Conservation (phyloP, 2,797 vertebrate species). For the Lithobates pipiens region DNA sequence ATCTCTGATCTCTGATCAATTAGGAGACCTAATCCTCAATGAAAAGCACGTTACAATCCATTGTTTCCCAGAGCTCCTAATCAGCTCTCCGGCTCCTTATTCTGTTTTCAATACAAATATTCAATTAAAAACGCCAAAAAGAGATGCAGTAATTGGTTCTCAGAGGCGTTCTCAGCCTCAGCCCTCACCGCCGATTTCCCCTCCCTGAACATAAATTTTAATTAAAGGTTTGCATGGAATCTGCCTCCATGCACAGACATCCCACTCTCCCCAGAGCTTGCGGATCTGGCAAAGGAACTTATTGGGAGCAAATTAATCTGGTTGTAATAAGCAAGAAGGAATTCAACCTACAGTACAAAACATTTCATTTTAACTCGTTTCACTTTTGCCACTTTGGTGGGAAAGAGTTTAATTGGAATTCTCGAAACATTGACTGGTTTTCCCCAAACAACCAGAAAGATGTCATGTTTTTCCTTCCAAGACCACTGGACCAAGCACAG, state of each 20-base stretch:
- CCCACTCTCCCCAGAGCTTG: conserved; percentile 42
- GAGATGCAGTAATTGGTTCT: conserved; percentile 70
- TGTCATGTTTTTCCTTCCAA: conserved; percentile 8
- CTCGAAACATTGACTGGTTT: conserved; percentile 20
- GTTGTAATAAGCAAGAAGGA: conserved; percentile 44
- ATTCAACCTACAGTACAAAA: conserved; percentile 40
- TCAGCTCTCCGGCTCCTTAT: conserved; percentile 65
- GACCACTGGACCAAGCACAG: conserved; percentile 6
- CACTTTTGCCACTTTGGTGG: conserved; percentile 23
- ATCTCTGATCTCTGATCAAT: conserved; percentile 70
- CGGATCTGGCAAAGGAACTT: background rate
- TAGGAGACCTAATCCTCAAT: conserved; percentile 69
- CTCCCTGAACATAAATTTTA: conserved; percentile 51
- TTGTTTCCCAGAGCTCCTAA: conserved; percentile 65
- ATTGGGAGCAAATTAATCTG: conserved; percentile 52
- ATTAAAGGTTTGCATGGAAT: conserved; percentile 63
- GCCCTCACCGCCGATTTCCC: conserved; percentile 34
- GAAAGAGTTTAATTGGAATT: conserved; percentile 38
- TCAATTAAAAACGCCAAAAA: conserved; percentile 74
- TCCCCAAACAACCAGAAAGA: background rate
- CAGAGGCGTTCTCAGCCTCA: conserved; percentile 59
- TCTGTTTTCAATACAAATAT: conserved; percentile 74
- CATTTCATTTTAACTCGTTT: background rate
- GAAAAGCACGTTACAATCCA: conserved; percentile 73
- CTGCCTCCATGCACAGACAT: conserved; percentile 28